phyloP scores from a whole-genome alignment of 2,888 invertebrate genomes.

The Drosophila nr. medialis region DNA sequence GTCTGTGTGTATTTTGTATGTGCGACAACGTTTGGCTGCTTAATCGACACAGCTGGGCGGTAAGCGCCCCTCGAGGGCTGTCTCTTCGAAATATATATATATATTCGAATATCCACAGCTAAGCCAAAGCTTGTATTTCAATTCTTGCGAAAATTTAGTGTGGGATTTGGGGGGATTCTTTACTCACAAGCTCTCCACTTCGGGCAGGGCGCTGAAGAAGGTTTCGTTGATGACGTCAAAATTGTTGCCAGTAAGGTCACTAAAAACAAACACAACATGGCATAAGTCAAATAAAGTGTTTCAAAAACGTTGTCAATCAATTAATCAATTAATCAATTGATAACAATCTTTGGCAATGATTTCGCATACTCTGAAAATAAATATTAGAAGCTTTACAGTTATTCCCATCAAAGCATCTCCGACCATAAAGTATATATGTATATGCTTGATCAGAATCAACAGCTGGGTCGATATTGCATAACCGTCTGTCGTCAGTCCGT shows the following conservation, averaged over 20 bases:
- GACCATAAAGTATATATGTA: too few relatives aligned
- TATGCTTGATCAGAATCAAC: too few relatives aligned
- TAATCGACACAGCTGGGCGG: constrained; percentile 58
- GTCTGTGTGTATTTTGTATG: constrained; percentile 64
- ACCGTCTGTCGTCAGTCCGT: too few relatives aligned
- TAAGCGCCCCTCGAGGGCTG: constrained; percentile 38
- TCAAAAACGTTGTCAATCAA: constrained; percentile 6
- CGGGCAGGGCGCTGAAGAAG: constrained; percentile 80
- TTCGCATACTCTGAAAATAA: neutral
- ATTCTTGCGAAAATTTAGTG: constrained; percentile 44
- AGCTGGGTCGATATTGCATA: too few relatives aligned
- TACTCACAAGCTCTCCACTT: constrained; percentile 85
- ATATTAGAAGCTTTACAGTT: neutral
- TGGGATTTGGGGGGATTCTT: neutral
- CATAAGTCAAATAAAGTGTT: constrained; percentile 11
- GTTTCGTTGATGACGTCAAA: constrained; percentile 81
- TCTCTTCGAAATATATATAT: constrained; percentile 33
- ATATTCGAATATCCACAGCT: constrained; percentile 18
- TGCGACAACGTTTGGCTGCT: constrained; percentile 49
- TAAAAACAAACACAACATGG: constrained; percentile 62
- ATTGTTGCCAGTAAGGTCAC: constrained; percentile 85
- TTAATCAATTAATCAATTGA: constrained; percentile 11
- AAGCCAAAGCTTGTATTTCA: constrained; percentile 33
- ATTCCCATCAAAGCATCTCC: neutral
- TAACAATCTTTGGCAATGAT: neutral